Conservation (phyloP, 2,888 invertebrate species). For the Adelognathus sp. region DNA sequence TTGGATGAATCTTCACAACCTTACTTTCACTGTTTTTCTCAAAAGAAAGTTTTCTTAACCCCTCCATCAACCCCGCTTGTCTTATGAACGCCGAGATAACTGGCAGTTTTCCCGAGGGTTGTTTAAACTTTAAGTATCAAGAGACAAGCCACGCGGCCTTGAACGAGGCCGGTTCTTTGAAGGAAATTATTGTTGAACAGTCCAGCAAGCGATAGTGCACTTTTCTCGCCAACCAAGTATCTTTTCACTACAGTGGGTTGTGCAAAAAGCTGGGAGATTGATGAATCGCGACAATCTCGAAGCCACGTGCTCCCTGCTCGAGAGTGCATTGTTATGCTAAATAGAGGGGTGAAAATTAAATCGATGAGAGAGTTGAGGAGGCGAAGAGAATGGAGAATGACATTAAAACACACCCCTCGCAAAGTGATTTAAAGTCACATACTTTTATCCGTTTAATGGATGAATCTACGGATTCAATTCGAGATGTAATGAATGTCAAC, state of each 20-base stretch:
- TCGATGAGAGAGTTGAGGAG: not conserved
- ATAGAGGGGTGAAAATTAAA: not conserved
- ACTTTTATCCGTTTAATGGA: too few relatives aligned
- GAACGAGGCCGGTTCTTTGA: not conserved
- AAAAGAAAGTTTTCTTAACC: slow-evolving; percentile 27
- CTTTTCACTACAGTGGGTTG: not conserved
- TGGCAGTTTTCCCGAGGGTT: slow-evolving; percentile 28
- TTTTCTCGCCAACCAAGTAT: slow-evolving; percentile 12
- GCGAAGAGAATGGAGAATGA: too few relatives aligned
- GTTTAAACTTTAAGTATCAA: slow-evolving; percentile 50
- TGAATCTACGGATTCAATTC: too few relatives aligned
- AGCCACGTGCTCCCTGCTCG: slow-evolving; percentile 31
- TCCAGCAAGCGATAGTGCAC: slow-evolving; percentile 16
- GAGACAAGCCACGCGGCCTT: slow-evolving; percentile 19
- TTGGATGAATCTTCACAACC: slow-evolving; percentile 13
- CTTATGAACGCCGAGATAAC: slow-evolving; percentile 43
- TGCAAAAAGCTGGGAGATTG: slow-evolving; percentile 44
- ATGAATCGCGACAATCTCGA: slow-evolving; percentile 30
- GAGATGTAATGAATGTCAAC: too few relatives aligned
- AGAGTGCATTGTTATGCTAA: slow-evolving; percentile 10
- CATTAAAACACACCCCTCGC: too few relatives aligned
- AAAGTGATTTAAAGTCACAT: too few relatives aligned
- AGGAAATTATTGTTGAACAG: slow-evolving; percentile 29
- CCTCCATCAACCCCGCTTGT: not conserved
- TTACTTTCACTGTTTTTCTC: slow-evolving; percentile 3